Percentiles rank a stretch among this genome's conserved stretches.
Evolutionary conservation across 2,888 invertebrate genomes (phyloP).

Genomic region (Perithous albicinctus): DNA sequence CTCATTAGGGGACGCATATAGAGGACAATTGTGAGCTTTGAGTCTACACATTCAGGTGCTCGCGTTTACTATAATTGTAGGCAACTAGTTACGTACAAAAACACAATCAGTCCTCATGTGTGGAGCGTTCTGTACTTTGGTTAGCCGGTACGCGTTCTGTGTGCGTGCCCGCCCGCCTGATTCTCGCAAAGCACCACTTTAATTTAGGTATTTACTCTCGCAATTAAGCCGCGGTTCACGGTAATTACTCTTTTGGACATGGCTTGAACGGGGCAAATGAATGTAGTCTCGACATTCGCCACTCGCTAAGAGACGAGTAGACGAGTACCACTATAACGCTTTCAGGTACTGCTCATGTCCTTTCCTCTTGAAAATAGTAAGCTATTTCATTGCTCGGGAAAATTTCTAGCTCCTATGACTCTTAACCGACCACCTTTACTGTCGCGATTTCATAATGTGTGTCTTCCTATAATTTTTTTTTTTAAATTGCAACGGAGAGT

Average conservation of each 20-base stretch:
- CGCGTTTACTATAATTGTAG: conserved; percentile 65
- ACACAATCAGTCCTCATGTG: conserved; percentile 75
- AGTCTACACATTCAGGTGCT: conserved; percentile 14
- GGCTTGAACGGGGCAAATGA: conserved; percentile 52
- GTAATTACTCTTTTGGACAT: conserved; percentile 74
- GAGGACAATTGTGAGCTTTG: conserved; percentile 33
- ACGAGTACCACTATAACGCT: conserved; percentile 18
- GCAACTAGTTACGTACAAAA: conserved; percentile 76
- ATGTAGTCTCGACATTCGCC: conserved; percentile 47
- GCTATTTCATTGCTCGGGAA: not conserved
- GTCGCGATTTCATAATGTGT: no score
- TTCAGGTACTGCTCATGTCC: conserved; percentile 3
- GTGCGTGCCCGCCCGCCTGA: conserved; percentile 16
- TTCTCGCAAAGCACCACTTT: conserved; percentile 74
- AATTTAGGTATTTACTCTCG: conserved; percentile 77
- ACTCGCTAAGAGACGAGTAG: conserved; percentile 30
- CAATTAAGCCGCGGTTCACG: conserved; percentile 78
- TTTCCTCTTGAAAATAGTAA: conserved; percentile 27
- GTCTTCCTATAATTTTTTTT: not conserved
- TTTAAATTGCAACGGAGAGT: no score
- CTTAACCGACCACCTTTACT: not conserved
- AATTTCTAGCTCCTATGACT: conserved; percentile 11
- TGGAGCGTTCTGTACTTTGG: not conserved
- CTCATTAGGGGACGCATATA: conserved; percentile 51
- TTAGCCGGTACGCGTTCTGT: not conserved